Base-by-base conservation (phyloP, 2,797 vertebrate genomes). In the Chiloscyllium punctatum region DNA sequence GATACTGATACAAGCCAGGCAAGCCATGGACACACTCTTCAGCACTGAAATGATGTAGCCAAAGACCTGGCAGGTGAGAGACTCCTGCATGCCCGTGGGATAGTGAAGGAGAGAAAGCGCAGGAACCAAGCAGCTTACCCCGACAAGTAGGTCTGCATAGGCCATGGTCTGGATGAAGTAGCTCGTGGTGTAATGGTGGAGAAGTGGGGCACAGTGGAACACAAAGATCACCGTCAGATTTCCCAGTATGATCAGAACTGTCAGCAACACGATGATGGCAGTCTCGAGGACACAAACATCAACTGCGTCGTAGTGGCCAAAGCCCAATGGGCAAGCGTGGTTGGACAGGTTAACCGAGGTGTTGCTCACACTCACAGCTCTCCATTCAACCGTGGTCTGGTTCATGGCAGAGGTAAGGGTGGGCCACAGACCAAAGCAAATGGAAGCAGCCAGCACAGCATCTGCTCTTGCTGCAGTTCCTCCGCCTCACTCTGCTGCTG, bases 161-260 rank as follows among this genome's bases (percentile, higher is more conserved):
- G 99, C 99, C 99, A 99, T 99, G 66, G 99, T 99, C 98, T 99
- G 99, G 97, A 99, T 99, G 97, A 99, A 99, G 96, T 99, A 99
- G 97, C 99, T 99, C 96, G 99, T 99, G 96, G 99, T 99, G 96
- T 99, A 99, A 97, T 99, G 99, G 96, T 99, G 99, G 90, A 99
- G 97, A 79, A 99, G 97, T 0, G 99, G 99, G 95, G 99, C 99
- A 96, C 99, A 99, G 96, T 99, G 99, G 97, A 99, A 99, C 96
- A 99, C 99, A 96, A 99, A 99, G 96, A 99, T 99, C 96, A 99
- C 99, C 0, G 98, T 99, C 96, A 99, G 97, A 97, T 99, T 99
- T 88, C 99, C 99, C 66, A 98, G 98, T 96, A 99, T 99, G 96
- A 99, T 99, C 57, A 99, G 98, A 94, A 98, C 99, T 0, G 99